These are phyloP conservation scores for Falcaria lacertinaria DNA, from an alignment of 2,888 invertebrate species.

Conservation along the genomic window DNA sequence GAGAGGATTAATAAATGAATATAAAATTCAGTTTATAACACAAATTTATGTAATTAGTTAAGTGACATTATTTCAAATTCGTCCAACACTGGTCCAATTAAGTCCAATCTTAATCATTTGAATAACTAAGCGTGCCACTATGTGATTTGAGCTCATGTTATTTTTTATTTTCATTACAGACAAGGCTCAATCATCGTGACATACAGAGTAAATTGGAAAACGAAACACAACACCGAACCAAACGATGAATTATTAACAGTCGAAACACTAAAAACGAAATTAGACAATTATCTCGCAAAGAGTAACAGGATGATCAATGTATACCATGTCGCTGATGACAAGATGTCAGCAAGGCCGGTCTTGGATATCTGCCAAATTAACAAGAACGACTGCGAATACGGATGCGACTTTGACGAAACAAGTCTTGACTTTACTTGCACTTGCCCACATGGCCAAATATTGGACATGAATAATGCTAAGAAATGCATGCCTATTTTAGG, in stretches of 20 bases:
- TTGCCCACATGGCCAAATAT: constrained; percentile 78
- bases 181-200: constrained; percentile 83
- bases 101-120: too few species aligned
- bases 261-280: constrained; percentile 58
- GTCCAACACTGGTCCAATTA: too few species aligned
- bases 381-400: constrained; percentile 83
- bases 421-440: constrained; percentile 82
- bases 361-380: constrained; percentile 83
- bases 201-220: constrained; percentile 83
- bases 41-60: too few species aligned
- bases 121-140: too few species aligned
- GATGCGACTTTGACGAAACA: constrained; percentile 83
- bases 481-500: constrained; percentile 60
- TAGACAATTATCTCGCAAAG: constrained; percentile 68
- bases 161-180: constrained; percentile 56
- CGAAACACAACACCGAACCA: constrained; percentile 63
- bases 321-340: constrained; percentile 73
- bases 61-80: too few species aligned
- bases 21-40: too few species aligned
- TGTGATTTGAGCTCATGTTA: too few species aligned
- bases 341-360: constrained; percentile 59
- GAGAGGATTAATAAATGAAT: too few species aligned
- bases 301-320: constrained; percentile 76
- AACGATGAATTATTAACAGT: constrained; percentile 74
- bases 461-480: constrained; percentile 58